Evolutionary conservation across 2,888 invertebrate species (phyloP).

Genomic region (Drepana falcataria): DNA sequence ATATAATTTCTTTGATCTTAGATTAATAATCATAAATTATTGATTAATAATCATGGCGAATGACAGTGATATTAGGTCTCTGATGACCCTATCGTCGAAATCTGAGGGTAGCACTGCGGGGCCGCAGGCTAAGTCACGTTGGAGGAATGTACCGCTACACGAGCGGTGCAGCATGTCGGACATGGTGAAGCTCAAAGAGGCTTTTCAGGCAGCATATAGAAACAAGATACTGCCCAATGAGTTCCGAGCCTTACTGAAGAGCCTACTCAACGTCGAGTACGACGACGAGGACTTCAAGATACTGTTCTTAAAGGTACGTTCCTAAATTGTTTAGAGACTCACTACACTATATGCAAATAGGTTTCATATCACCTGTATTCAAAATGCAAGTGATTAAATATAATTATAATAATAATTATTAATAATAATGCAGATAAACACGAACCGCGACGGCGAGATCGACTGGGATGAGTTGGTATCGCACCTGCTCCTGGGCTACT

Average conservation of each 20-base stretch:
- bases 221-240: conserved; percentile 58
- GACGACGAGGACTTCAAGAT: conserved; percentile 79
- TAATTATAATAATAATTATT: conserved; percentile 2
- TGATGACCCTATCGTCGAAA: conserved; percentile 47
- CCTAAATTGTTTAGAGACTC: background rate
- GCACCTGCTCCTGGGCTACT: conserved; percentile 85
- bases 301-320: conserved; percentile 80
- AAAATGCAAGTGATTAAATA: background rate
- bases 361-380: no score
- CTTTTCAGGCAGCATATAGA: conserved; percentile 59
- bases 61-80: conserved; percentile 50
- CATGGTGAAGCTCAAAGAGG: conserved; percentile 63
- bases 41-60: conserved; percentile 35
- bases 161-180: conserved; percentile 62
- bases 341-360: background rate
- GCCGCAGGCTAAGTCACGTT: conserved; percentile 24
- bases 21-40: background rate
- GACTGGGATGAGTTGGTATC: conserved; percentile 90
- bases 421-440: conserved; percentile 71
- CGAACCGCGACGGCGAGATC: conserved; percentile 73
- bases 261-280: conserved; percentile 66
- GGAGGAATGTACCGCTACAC: conserved; percentile 55
- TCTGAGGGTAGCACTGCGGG: conserved; percentile 52
- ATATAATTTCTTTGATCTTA: background rate
- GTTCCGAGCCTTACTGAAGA: conserved; percentile 58